Evolutionary conservation across 23 tunicate species (phyloP).

Genomic region (Corella eumyota): DNA sequence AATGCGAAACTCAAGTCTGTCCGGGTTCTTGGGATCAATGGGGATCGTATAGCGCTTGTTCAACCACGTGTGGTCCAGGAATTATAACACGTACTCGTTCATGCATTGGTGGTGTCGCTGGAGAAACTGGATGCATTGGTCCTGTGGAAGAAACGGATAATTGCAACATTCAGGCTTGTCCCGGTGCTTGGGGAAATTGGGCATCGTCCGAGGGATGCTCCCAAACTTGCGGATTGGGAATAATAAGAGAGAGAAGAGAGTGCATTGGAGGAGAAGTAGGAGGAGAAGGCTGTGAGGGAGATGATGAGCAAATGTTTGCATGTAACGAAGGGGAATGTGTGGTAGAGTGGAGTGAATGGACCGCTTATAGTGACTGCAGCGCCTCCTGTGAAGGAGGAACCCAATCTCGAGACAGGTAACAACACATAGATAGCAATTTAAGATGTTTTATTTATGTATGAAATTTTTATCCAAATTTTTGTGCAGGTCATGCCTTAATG

Average conservation of each 20-base stretch:
- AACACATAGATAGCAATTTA: no score
- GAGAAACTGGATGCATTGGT: conserved; percentile 32
- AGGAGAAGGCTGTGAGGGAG: conserved; percentile 28
- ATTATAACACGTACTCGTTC: background rate
- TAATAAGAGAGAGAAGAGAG: background rate
- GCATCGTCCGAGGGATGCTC: conserved; percentile 8
- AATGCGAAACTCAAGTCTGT: conserved; percentile 11
- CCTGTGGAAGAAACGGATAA: background rate
- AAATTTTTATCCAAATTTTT: no score
- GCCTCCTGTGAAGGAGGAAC: conserved; percentile 8
- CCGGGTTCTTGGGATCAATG: conserved; percentile 32
- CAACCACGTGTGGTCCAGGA: conserved; percentile 26
- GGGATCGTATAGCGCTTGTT: conserved; percentile 12
- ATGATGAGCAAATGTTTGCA: no score
- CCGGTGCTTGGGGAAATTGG: conserved; percentile 29
- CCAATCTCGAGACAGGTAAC: conserved; percentile 17
- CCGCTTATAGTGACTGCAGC: conserved; percentile 15
- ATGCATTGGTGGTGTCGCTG: conserved; percentile 30
- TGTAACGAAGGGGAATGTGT: conserved; percentile 9
- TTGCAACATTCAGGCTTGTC: conserved; percentile 12
- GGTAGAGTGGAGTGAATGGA: conserved; percentile 21
- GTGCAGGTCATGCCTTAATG: conserved; percentile 12
- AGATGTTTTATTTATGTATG: no score
- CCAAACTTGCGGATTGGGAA: conserved; percentile 16
- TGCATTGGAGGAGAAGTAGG: conserved; percentile 28